Conservation (phyloP, 1,140 invertebrate genomes). For the Bombyx mandarina region DNA sequence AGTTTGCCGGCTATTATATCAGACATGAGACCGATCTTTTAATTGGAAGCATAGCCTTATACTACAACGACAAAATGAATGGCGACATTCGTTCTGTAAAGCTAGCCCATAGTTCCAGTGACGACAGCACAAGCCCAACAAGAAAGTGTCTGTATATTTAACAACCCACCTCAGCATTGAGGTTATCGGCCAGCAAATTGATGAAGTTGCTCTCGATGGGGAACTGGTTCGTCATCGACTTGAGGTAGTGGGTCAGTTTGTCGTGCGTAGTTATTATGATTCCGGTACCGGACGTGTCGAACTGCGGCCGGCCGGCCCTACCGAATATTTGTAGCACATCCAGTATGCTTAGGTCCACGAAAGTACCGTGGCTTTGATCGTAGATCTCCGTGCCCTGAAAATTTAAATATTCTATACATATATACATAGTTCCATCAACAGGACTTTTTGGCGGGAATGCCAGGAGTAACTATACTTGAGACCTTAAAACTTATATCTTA, state of each 20-base stretch:
- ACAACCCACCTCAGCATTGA: conserved; percentile 92
- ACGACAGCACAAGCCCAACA: too few relatives aligned
- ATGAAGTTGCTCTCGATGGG: conserved; percentile 99
- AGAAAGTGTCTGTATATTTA: too few relatives aligned
- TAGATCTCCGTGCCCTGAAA: conserved; percentile 96
- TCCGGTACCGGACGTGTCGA: conserved; percentile 92
- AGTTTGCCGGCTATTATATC: too few relatives aligned
- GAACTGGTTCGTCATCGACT: conserved; percentile 94
- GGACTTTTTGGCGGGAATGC: too few relatives aligned
- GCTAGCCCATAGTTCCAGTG: too few relatives aligned
- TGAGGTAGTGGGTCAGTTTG: conserved; percentile 95
- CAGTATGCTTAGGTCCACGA: conserved; percentile 95
- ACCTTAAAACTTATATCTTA: too few relatives aligned
- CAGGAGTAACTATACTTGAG: too few relatives aligned
- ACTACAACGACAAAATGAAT: too few relatives aligned
- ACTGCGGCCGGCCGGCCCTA: conserved; percentile 96
- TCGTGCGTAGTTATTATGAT: conserved; percentile 96
- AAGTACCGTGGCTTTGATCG: conserved; percentile 94
- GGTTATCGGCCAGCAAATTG: conserved; percentile 92
- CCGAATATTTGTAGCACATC: conserved; percentile 99
- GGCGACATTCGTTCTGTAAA: too few relatives aligned
- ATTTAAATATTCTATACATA: conserved; percentile 2
- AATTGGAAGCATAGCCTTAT: too few relatives aligned
- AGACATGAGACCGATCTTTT: too few relatives aligned
- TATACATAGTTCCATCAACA: neutral